Evolutionary conservation across 2,113 vertebrate genomes (phyloP).

Genomic region (Bos indicus): DNA sequence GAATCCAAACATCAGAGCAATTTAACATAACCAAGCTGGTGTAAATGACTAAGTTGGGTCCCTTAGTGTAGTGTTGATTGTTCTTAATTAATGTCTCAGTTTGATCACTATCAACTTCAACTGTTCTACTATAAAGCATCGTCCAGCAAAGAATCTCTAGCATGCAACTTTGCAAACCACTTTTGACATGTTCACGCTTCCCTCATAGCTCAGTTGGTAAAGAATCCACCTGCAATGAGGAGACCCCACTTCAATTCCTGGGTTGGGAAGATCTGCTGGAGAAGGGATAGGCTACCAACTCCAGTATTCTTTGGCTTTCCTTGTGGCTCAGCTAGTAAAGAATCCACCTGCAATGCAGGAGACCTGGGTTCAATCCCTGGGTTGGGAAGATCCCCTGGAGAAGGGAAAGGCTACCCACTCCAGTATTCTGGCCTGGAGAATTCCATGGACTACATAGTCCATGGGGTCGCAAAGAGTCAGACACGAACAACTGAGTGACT

Average conservation of each 20-base stretch:
- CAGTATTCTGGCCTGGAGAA: not conserved
- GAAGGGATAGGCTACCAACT: not conserved
- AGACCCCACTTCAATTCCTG: not conserved
- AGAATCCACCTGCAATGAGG: not conserved
- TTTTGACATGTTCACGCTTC: not conserved
- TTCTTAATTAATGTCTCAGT: not conserved
- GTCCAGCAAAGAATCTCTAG: not conserved
- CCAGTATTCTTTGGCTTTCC: not conserved
- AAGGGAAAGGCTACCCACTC: not conserved
- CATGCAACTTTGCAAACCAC: not conserved
- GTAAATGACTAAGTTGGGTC: not conserved
- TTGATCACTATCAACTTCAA: not conserved
- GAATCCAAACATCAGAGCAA: not conserved
- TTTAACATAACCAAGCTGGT: not conserved
- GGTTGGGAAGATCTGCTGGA: not conserved
- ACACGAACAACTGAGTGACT: not conserved
- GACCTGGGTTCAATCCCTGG: not conserved
- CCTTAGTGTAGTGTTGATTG: not conserved
- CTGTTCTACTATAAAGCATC: not conserved
- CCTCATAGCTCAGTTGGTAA: not conserved
- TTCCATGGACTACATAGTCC: not conserved
- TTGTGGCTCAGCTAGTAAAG: not conserved
- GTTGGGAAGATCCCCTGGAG: not conserved
- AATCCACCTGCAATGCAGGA: not conserved
- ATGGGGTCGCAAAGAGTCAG: not conserved